A percentile compares a stretch with the other conserved stretches of the same genome.
Conservation (phyloP, 2,113 vertebrate species). For the Oreochromis aureus region DNA sequence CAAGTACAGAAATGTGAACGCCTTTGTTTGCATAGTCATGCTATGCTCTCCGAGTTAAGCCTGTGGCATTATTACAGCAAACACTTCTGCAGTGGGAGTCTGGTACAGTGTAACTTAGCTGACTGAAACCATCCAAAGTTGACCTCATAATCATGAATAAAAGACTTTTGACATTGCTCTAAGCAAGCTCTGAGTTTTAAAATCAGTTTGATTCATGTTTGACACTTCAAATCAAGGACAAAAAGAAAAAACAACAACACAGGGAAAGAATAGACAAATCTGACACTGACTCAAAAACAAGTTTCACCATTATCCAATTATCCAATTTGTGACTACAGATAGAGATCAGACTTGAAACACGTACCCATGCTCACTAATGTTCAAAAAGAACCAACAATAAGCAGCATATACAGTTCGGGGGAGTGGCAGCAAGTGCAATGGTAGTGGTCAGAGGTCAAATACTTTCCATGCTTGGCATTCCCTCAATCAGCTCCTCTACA, state of each 20-base stretch:
- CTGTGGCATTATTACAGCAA: constrained; percentile 28
- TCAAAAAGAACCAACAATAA: not conserved
- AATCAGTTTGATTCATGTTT: not conserved
- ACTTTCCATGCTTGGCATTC: constrained; percentile 47
- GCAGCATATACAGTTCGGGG: not conserved
- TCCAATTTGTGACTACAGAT: not conserved
- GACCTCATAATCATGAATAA: not conserved
- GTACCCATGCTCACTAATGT: not conserved
- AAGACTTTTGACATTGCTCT: not conserved
- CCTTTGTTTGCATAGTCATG: constrained; percentile 48
- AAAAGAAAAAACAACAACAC: not conserved
- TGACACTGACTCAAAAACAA: not conserved
- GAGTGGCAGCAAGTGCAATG: not conserved
- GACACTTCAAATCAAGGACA: not conserved
- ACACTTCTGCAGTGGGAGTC: not conserved
- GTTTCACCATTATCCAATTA: not conserved
- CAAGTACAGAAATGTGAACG: constrained; percentile 4
- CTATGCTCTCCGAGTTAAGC: not conserved
- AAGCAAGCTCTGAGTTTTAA: not conserved
- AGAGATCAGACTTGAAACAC: not conserved
- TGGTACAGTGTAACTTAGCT: constrained; percentile 14
- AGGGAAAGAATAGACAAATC: not conserved
- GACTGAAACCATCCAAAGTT: constrained; percentile 21
- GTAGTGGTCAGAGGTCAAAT: constrained; percentile 40
- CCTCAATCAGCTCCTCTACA: constrained; percentile 39